Base-by-base conservation (phyloP, 1,140 invertebrate genomes). In the Contarinia nasturtii region DNA sequence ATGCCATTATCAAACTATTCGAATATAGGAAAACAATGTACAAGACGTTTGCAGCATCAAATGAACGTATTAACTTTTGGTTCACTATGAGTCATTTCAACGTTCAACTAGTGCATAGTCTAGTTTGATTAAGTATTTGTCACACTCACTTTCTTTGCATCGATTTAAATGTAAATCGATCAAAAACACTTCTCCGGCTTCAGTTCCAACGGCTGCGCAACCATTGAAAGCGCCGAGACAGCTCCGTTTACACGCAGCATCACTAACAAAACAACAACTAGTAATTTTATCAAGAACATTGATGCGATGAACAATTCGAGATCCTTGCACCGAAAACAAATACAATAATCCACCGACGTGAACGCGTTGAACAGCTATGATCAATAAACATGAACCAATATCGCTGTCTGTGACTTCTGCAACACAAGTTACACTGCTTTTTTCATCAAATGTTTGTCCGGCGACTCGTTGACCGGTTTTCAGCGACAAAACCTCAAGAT, bases 161-260 rank as follows among this genome's bases (percentile, higher is more conserved):
- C 14, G 22, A 33, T 48, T 10, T 2, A 47, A 42, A 47, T 57
- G 53, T 4, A 61, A 34, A 45, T 63, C 61, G 12, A 63, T 10
- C 12, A 63, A 38, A 7, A 58, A 41, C 8, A 61, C 36, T 2
- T 38, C 18, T 8, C 61, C 61, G 12, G 48, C 38, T 0, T 46
- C 34, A 11, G 57, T 54, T 45, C 53, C 59, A 15, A 61, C 14
- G 0, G 54, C 53, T 11, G 63, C 37, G 21, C 59, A 61, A 18
- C 48, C 48, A 33, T 49, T 21, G 41, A 45, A 49, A n/a, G 20
- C 2, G 17, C n/a, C 7, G 3, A 49, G 21, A 21, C 10, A 18
- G 22, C 43, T 45, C n/a, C 44, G 20, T 27, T 20, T 21, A 11
- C 34, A 44, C 2, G 17, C 34, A 19, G 12, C 19, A 7, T 19